phyloP scores from a whole-genome alignment of 2,888 invertebrate species.

The Tenthredo scrophulariae region DNA sequence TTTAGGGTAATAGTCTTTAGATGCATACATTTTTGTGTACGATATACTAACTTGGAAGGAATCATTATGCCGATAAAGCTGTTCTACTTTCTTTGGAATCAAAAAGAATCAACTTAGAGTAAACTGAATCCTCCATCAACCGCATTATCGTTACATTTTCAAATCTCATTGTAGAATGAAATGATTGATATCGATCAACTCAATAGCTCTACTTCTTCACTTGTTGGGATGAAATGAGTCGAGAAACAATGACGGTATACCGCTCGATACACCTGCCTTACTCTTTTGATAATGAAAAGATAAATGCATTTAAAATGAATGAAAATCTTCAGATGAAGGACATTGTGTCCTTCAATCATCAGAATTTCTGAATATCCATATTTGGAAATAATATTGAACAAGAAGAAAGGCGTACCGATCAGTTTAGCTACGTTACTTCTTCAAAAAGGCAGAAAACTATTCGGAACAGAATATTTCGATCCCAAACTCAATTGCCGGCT shows the following conservation, averaged over 20 bases:
- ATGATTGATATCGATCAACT: neutral
- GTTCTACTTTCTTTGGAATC: neutral
- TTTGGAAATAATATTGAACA: neutral
- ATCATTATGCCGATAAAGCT: neutral
- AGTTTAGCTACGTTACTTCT: neutral
- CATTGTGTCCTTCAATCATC: neutral
- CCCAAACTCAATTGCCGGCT: neutral
- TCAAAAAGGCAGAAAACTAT: neutral
- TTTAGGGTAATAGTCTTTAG: neutral
- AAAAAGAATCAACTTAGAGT: neutral
- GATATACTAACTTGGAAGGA: neutral
- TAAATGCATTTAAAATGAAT: neutral
- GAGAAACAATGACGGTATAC: neutral
- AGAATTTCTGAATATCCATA: neutral
- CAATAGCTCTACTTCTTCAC: neutral
- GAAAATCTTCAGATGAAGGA: neutral
- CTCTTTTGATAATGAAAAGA: neutral
- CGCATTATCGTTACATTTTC: neutral
- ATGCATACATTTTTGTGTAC: neutral
- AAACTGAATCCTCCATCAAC: neutral
- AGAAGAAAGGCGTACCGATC: neutral
- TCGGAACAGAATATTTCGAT: neutral
- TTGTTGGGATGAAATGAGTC: neutral
- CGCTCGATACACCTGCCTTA: neutral
- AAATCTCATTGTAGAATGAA: neutral